Base-by-base conservation (phyloP, 2,888 invertebrate species). In the Thyatira batis region DNA sequence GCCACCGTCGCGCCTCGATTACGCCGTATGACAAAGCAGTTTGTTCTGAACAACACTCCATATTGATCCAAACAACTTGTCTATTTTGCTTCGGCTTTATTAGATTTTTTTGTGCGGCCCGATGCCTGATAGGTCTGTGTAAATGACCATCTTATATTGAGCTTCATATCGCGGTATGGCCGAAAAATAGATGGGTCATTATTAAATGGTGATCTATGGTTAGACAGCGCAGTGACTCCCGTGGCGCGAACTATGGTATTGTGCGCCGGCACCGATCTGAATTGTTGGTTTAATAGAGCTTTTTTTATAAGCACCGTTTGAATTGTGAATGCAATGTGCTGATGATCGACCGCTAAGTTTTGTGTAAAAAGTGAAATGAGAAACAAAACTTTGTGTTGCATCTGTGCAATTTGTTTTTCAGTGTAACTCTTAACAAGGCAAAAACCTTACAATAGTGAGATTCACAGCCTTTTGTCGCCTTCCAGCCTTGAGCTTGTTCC, bases 1-100 rank as follows among this genome's bases (percentile, higher is more conserved):
- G 89, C 91, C 89, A 88, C 87, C 87, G 87, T 82, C 84, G 76
- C 80, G 80, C 85, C 81, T 92, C 89, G 89, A 92, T 91, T 92
- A 91, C 88, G 83, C 84, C 83, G 86, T 91, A 91, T 92, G 92
- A 91, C 92, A 87, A 87, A 84, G 92, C 92, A 86, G 80, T 90
- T 90, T 89, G 81, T 73, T 77, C 71, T 67, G 83, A 84, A 86
- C 87, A 87, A 87, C 89, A 84, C 88, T 79, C 90, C 91, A 92
- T 92, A 92, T 91, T 90, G 91, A 91, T 91, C 91, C 91, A 87
- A 87, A 86, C 85, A 82, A 84, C 83, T 87, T 78, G 56, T 88
- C 80, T 86, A 87, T 89, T 90, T 89, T 84, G 82, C 81, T 83
- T 78, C 76, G 69, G 80, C 87, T 84, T 85, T 88, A 90, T 90